Base-by-base conservation (phyloP, 1,140 invertebrate genomes). In the Drosophila funebris region DNA sequence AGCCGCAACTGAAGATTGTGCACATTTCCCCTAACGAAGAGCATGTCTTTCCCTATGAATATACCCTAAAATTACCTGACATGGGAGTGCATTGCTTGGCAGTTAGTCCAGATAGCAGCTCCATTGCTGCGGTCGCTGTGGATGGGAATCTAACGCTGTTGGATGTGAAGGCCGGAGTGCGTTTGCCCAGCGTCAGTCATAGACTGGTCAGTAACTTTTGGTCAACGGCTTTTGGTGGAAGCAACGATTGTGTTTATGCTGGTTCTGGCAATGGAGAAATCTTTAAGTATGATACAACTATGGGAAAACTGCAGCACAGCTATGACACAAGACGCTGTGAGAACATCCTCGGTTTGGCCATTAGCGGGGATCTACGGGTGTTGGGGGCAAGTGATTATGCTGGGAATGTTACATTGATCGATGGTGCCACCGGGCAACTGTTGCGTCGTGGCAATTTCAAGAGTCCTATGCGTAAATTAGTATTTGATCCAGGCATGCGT, bases 121-220 rank as follows among this genome's bases (percentile, higher is more conserved):
- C 4, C 0, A 57, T 76, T 14, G 56, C 61, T 3, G 56, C 69
- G 0, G 41, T 76, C 5, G 29, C 54, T 0, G 7, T 72, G 27
- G 61, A 72, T 39, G 73, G 73, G 8, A 66, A 18, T 8, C 22
- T 75, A 2, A 39, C 27, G 29, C 4, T 75, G 9, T 1, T 75
- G 0, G 61, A 61, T 50, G 9, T 75, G 0, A 16, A 33, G 7
- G 9, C 22, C 1, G 73, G 73, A 5, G 27, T 72, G 0, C 52
- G 48, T 5, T 16, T 72, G 29, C 24, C 68, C 31, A 54, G 16
- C 1, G 14, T 75, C 14, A 16, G 14, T 0, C 68, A 60, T 18
- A 22, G 18, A 11, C n/a, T 53, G 4, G 46, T 71, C 5, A 64
- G 48, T 16, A 64, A 75, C 22, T 43, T 37, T 39, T 75, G 68